Base-by-base conservation (phyloP, 2,113 vertebrate genomes). In the Dasyornis broadbenti region DNA sequence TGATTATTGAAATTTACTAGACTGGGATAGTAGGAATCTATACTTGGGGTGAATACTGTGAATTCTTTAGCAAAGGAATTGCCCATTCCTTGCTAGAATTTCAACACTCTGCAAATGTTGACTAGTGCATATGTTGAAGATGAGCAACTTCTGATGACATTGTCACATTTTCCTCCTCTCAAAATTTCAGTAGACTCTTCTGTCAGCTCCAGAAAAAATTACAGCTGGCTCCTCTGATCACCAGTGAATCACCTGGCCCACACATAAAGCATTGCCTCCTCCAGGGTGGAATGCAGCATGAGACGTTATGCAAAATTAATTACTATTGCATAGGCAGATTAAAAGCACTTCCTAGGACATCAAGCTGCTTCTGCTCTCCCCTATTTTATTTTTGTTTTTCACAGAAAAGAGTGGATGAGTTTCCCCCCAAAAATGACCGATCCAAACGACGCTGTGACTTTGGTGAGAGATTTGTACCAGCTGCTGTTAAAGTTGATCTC, bases 241-340 rank as follows among this genome's bases (percentile, higher is more conserved):
- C 56, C 71, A 44, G 37, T 89, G 86, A 95, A 90, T 92, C 89
- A 93, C 92, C 82, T 93, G 88, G 90, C 90, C 93, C 89, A 86
- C 93, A 96, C 86, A 94, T 53, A 49, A 92, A 95, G 86, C 61
- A 40, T 53, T 89, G 79, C 69, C 64, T 92, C 87, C 94, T 95
- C 82, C 77, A 89, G 76, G 72, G 56, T 53, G 50, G 83, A 96
- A 96, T 81, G 61, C 65, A 70, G 82, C 61, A 72, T 81, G 64
- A 92, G 87, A 93, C 2, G 0, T 78, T 89, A 86, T 65, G 72
- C 57, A 90, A 89, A 90, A 94, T 90, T 95, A 90, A 96, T 90
- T 96, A 59, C 52, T 60, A 92, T 50, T 86, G 53, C 80, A 81
- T 17, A 78, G 65, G 65, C 57, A 92, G 47, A 89, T 86, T 95